Evolutionary conservation across 1,140 invertebrate species (phyloP).

Genomic region (Pectinophora gossypiella): DNA sequence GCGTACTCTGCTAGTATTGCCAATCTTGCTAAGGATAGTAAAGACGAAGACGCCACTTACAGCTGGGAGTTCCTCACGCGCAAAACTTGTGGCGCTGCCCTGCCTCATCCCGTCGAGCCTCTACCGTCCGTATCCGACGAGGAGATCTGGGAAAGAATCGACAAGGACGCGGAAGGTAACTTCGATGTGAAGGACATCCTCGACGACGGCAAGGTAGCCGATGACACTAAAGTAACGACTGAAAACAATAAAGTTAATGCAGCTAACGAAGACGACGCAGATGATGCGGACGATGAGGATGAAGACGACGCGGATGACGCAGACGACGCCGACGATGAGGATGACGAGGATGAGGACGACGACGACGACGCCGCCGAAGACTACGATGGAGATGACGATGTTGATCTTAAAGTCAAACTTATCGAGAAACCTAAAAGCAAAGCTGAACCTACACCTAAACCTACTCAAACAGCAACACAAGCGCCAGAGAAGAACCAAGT

Average conservation of each 20-base stretch:
- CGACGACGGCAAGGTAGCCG: constrained; percentile 57
- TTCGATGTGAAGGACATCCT: constrained; percentile 61
- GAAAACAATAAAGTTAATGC: constrained; percentile 19
- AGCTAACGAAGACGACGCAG: constrained; percentile 12
- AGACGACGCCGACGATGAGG: constrained; percentile 38
- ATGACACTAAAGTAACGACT: constrained; percentile 39
- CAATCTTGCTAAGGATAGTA: constrained; percentile 63
- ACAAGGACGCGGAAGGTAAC: constrained; percentile 62
- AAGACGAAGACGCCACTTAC: constrained; percentile 52
- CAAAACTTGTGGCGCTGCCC: constrained; percentile 52
- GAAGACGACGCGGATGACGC: constrained; percentile 35
- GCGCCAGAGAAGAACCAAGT: constrained; percentile 44
- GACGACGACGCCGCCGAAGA: constrained; percentile 35
- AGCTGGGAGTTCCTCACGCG: constrained; percentile 66
- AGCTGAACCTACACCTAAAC: constrained; percentile 21
- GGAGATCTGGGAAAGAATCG: constrained; percentile 73
- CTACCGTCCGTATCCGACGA: constrained; percentile 58
- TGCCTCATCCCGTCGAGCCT: constrained; percentile 44
- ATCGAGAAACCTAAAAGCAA: constrained; percentile 39
- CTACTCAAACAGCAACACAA: constrained; percentile 17
- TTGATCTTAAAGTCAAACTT: constrained; percentile 58
- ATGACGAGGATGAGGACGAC: constrained; percentile 47
- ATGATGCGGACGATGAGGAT: constrained; percentile 40
- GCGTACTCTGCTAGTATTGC: constrained; percentile 58
- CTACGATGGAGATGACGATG: constrained; percentile 45